These are phyloP conservation scores for Drosophila oshimai DNA, from an alignment of 1,140 invertebrate genomes.

Conservation along the genomic window DNA sequence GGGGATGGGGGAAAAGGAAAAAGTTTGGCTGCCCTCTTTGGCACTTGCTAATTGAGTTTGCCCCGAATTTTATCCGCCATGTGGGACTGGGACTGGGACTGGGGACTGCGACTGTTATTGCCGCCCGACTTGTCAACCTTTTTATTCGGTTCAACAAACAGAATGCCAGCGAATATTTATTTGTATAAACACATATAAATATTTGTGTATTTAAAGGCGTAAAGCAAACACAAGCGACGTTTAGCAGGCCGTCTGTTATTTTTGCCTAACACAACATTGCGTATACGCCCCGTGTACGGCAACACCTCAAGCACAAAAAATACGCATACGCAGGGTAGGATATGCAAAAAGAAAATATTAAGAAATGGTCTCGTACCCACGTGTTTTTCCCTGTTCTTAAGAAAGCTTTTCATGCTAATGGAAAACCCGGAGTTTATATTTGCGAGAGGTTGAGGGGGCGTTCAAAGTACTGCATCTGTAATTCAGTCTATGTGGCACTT, in stretches of 20 bases:
- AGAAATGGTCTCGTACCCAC: conserved; percentile 43
- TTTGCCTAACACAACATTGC: conserved; percentile 53
- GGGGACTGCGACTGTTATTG: conserved; percentile 24
- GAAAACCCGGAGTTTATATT: conserved; percentile 60
- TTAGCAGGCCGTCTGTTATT: conserved; percentile 28
- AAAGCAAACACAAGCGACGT: not conserved
- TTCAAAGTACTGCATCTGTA: conserved; percentile 6
- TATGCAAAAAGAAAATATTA: conserved; percentile 1
- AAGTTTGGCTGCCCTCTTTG: conserved; percentile 19
- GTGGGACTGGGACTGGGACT: too few species aligned
- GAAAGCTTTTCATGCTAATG: conserved; percentile 73
- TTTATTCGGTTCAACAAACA: conserved; percentile 42
- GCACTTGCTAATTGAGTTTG: conserved; percentile 48
- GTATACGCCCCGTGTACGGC: conserved; percentile 45
- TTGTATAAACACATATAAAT: conserved; percentile 41
- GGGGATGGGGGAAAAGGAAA: too few species aligned
- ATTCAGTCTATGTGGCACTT: conserved; percentile 6
- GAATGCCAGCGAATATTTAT: conserved; percentile 30
- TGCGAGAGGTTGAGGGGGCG: not conserved
- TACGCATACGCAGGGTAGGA: not conserved
- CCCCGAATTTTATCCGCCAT: conserved; percentile 30
- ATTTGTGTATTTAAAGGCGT: conserved; percentile 25
- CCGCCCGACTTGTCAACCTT: conserved; percentile 37
- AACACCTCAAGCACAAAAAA: conserved; percentile 27
- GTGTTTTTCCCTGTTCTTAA: conserved; percentile 34